phyloP scores from a whole-genome alignment of 1,140 invertebrate species.

The Bombus fervidus region DNA sequence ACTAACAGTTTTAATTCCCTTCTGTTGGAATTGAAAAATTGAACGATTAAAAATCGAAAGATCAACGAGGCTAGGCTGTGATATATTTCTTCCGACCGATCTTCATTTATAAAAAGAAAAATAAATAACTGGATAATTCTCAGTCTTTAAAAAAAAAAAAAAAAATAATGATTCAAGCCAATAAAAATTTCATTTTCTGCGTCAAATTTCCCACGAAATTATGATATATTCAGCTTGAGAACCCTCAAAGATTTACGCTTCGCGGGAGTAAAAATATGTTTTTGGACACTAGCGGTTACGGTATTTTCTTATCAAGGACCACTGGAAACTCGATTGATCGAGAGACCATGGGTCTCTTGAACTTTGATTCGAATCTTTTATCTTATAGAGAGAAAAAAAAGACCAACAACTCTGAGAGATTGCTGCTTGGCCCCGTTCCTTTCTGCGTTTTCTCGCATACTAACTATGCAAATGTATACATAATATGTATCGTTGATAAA shows the following conservation, averaged over 20 bases:
- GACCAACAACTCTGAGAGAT: not conserved
- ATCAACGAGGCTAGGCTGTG: too few species aligned
- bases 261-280: not conserved
- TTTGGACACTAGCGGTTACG: not conserved
- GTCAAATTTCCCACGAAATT: not conserved
- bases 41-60: too few species aligned
- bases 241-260: not conserved
- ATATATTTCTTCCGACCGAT: too few species aligned
- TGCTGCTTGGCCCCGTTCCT: not conserved
- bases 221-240: not conserved
- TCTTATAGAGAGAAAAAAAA: not conserved
- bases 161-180: too few species aligned
- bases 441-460: not conserved
- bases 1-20: too few species aligned
- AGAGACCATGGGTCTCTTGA: not conserved
- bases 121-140: not conserved
- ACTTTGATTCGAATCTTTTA: conserved; percentile 38
- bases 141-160: too few species aligned
- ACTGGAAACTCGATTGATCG: conserved; percentile 7
- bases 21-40: too few species aligned
- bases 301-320: not conserved
- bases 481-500: too few species aligned
- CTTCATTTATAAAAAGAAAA: too few species aligned
- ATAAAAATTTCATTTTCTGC: not conserved
- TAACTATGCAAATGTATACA: not conserved